Percentiles rank a stretch among this genome's conserved stretches.
Conservation (phyloP, 1,140 invertebrate genomes). For the Drosophila pseudoananassae region DNA sequence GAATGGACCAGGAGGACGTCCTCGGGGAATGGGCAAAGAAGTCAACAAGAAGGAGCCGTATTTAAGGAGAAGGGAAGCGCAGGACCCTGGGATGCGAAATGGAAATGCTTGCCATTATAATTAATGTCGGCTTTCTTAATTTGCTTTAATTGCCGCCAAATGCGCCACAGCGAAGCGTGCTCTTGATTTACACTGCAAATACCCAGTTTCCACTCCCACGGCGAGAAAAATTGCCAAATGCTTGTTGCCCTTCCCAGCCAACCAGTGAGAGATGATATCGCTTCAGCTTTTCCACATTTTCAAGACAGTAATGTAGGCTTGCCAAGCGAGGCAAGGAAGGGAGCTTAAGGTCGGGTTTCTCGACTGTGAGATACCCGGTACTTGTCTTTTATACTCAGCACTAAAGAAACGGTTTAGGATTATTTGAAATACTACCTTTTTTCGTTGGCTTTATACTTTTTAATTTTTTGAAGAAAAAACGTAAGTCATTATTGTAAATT, state of each 20-base stretch:
- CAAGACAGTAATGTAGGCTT: background rate
- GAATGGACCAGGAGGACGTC: background rate
- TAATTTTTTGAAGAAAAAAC: too few relatives aligned
- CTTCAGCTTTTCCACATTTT: background rate
- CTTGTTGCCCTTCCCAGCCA: background rate
- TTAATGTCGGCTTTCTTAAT: slow-evolving; percentile 75
- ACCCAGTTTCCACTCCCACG: background rate
- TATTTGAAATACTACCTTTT: too few relatives aligned
- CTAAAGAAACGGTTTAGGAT: too few relatives aligned
- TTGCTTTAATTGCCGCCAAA: slow-evolving; percentile 71
- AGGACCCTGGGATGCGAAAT: slow-evolving; percentile 23
- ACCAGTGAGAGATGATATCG: background rate
- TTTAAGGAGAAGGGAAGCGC: background rate
- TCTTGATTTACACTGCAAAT: slow-evolving; percentile 2
- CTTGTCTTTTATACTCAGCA: background rate
- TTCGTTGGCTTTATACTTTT: too few relatives aligned
- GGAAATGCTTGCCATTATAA: slow-evolving; percentile 58
- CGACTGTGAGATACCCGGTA: background rate
- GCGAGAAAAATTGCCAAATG: background rate
- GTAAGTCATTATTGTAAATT: too few relatives aligned
- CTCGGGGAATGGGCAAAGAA: background rate
- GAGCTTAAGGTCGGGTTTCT: background rate
- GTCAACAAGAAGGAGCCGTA: background rate
- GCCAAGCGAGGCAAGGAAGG: too few relatives aligned
- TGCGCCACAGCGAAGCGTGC: slow-evolving; percentile 18